Evolutionary conservation across 2,888 invertebrate species (phyloP), one percentile per base, ranked within the genome.

Genomic region (Temnothorax unifasciatus): DNA sequence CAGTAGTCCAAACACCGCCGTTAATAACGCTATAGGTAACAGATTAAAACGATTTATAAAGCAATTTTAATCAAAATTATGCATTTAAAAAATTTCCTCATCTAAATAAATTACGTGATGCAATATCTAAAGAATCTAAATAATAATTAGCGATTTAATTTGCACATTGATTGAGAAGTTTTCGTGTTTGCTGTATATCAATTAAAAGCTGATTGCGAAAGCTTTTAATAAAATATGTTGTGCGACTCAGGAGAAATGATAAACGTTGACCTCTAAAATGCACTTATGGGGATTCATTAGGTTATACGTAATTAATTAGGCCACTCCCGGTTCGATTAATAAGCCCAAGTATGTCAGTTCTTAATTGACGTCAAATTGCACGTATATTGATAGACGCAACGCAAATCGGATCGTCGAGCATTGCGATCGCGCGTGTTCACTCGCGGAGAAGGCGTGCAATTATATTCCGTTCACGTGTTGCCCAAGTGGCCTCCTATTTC

Each of bases 401-500:
- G 64, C 64, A 75, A 21, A 21, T 25, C n/a, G 44, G 13, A 74
- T 61, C 34, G 5, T n/a, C 34, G 34, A 75, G 63, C 47, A 38
- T 52, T 38, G 21, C 25, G 13, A 38, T 21, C 25, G 8, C 76
- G 38, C 68, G 50, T 76, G 25, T 66, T 76, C n/a, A 34, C 13
- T 52, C 47, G 21, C 38, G 13, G 25, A 34, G 21, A 50, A 75
- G 41, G 21, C 68, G 34, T 47, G 2, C 66, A 9, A 75, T 75
- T 68, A 68, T 50, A 64, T 66, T 76, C 76, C 25, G 38, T 66
- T 76, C 76, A 76, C 76, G 52, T 76, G 76, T 61, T 52, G 38
- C 21, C 25, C 3, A 76, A 76, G 38, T 76, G 76, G 11, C 38
- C 76, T 61, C 25, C 13, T 66, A 38, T 52, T 50, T 52, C 38